Evolutionary conservation across 1,140 invertebrate species (phyloP), one percentile per base, ranked within the genome.

Genomic region (Campoletis sonorensis): DNA sequence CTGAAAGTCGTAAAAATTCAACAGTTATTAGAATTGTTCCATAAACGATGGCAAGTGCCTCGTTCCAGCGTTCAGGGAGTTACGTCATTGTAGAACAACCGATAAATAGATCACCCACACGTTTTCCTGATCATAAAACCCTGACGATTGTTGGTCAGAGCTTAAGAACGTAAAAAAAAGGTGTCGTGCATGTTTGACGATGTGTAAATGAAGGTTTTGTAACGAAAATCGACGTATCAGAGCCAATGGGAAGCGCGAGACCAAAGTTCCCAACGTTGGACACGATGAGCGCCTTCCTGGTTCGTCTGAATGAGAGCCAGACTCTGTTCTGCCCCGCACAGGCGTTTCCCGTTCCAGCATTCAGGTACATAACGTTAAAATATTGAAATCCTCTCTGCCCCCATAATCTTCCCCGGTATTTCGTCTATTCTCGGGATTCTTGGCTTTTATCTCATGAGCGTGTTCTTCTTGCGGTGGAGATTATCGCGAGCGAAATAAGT

Each of bases 211-310:
- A 45, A n/a, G n/a, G 1, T 45, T 45, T 45, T 45, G 40, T 45
- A 45, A 45, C 40, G 40, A 45, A 11, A 45, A 33, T 78, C 76
- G 33, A 78, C 37, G 37, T 78, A 21, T 15, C 93, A 95, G 94
- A 95, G 91, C 94, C 94, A 27, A 92, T 94, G 87, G 94, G 94
- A 84, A 94, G 94, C 87, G 93, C 94, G 82, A 93, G 93, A 84
- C 94, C 94, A 83, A 95, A 94, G 89, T 95, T 95, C 89, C 93
- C 94, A 86, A 95, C 93, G 83, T 91, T 94, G 88, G 91, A 92
- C 90, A 95, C 94, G 83, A 93, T 94, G 89, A 94, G 94, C 87
- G 94, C 94, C 87, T 94, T 95, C 87, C 92, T 93, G 85, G 92
- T 93, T 85, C 88, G 85, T 86, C 91, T 93, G 85, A 90, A 91